Base-by-base conservation (phyloP, 2,888 invertebrate species). In the Cecidostiba fungosa region DNA sequence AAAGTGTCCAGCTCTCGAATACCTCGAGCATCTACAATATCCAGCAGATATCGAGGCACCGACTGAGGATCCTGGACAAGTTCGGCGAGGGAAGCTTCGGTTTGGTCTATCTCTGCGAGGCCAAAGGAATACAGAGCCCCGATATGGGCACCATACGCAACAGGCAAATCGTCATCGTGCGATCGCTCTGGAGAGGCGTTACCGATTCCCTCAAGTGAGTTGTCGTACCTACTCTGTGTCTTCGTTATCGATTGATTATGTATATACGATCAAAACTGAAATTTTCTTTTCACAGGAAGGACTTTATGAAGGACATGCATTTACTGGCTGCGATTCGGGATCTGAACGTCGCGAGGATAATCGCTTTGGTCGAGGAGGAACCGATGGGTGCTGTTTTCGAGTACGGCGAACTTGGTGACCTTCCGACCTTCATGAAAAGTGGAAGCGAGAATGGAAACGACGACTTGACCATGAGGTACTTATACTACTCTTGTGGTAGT, bases 381-480 rank as follows among this genome's bases (percentile, higher is more conserved):
- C 98, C 98, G 8, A 96, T 97, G 91, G 97, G 97, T 93, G 97
- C 98, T 89, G 96, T 98, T n/a, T 96, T 98, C 90, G 98, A 98
- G 93, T 97, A 98, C 93, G 97, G 97, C 92, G 97, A 97, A 92
- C 96, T 97, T 88, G 97, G 97, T 39, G 98, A 98, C 92, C 95
- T 98, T 87, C 96, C 97, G 88, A 95, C 95, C 93, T 97, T 95
- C 94, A 93, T 94, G 81, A 91, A 92, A 84, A 91, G 77, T 26
- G 76, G 89, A 81, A 92, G 90, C 74, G 89, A 90, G 84, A 90
- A 90, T 87, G 90, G 90, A 47, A 89, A 90, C 78, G 89, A 90
- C 86, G 90, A 91, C 59, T 85, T 89, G 26, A 89, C 89, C 16
- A 87, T 91, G 70, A 91, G 90, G 92, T 92, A 89, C 0, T 6